A percentile compares a stretch with the other conserved stretches of the same genome.
These are phyloP conservation scores for Phenacoccus solenopsis DNA, from an alignment of 1,140 invertebrate species.

Conservation along the genomic window DNA sequence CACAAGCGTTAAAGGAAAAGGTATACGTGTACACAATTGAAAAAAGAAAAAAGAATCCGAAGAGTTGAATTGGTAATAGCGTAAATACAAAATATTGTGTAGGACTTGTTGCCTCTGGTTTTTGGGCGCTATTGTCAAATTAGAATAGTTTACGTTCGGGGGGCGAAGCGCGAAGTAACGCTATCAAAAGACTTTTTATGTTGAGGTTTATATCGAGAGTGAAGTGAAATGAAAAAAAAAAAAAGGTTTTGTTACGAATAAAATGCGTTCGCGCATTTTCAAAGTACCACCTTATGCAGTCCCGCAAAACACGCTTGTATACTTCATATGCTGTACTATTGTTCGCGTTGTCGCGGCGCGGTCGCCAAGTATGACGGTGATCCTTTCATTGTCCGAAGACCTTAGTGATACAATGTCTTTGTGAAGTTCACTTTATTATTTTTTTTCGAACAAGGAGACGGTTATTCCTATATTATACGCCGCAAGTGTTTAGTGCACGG, in stretches of 20 bases:
- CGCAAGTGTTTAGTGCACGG: no score
- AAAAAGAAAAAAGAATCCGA: neutral
- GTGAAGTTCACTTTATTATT: no score
- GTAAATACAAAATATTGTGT: neutral
- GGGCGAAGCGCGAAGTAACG: neutral
- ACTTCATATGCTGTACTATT: no score
- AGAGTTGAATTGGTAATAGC: neutral
- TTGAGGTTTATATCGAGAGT: neutral
- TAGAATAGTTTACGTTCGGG: neutral
- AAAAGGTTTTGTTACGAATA: no score
- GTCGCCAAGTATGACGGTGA: neutral
- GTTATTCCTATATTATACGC: no score
- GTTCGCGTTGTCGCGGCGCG: neutral
- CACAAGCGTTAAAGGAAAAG: neutral
- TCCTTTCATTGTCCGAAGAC: neutral
- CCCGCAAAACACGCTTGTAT: neutral
- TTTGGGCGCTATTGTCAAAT: neutral
- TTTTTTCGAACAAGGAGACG: no score
- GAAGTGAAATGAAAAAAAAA: neutral
- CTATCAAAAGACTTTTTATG: neutral
- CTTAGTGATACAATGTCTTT: no score
- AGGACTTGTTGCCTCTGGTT: conserved; percentile 1
- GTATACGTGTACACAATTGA: neutral
- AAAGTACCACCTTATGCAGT: neutral
- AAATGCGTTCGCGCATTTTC: neutral